Conservation (phyloP, 1,140 invertebrate species). For the Drosophila ficusphila region DNA sequence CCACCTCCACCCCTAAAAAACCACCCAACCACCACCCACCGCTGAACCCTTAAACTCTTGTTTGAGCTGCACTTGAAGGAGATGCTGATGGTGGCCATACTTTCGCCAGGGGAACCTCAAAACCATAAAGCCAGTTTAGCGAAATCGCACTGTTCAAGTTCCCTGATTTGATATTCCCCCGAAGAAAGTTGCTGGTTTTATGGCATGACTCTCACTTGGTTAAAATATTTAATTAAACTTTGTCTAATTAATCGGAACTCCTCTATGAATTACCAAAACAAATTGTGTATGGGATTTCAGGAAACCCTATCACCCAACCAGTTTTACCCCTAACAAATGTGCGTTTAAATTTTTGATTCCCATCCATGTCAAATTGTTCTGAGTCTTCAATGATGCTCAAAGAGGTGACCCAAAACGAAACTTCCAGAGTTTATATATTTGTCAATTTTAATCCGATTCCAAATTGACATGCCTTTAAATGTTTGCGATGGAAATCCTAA, state of each 20-base stretch:
- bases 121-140: slow-evolving; percentile 19
- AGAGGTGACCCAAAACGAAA: too few species aligned
- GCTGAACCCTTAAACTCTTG: slow-evolving; percentile 31
- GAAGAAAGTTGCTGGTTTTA: neutral
- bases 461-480: too few species aligned
- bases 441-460: too few species aligned
- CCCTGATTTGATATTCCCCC: slow-evolving; percentile 3
- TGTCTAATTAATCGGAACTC: neutral
- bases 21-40: neutral
- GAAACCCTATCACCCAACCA: too few species aligned
- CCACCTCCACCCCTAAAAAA: neutral
- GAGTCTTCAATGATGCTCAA: too few species aligned
- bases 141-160: slow-evolving; percentile 19
- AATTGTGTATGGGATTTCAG: too few species aligned
- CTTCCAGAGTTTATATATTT: too few species aligned
- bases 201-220: neutral
- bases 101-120: slow-evolving; percentile 13
- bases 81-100: slow-evolving; percentile 42
- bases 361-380: too few species aligned
- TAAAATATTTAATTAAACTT: neutral
- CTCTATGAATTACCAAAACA: too few species aligned
- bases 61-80: slow-evolving; percentile 51
- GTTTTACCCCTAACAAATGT: too few species aligned
- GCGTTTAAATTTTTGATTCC: too few species aligned
- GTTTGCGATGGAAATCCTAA: too few species aligned